Evolutionary conservation across 2,797 vertebrate genomes (phyloP), one percentile per base, ranked within the genome.

Genomic region (Microctenopoma steveboyesi): DNA sequence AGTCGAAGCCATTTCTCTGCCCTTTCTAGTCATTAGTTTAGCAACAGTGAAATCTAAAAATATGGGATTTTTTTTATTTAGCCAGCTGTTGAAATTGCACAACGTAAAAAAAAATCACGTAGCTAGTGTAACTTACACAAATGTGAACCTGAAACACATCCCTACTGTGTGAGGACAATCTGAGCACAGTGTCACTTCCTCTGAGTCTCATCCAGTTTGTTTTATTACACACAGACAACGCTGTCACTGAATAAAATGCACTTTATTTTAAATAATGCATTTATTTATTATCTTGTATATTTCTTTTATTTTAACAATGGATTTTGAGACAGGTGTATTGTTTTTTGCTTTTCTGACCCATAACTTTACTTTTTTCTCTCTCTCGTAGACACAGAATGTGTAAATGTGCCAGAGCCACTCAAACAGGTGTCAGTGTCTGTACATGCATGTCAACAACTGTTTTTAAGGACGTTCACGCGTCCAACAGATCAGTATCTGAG

Each of bases 131-230:
- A 53, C 27, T 15, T 39, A 15, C 7, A n/a, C 2, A 66, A 63
- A 25, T 62, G 65, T 51, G 13, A 3, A 47, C 4, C 22, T n/a
- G 16, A 47, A 40, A 12, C 5, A 14, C 14, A 42, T 18, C 13
- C 30, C 33, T 45, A 10, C 8, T 18, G 27, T 0, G 9, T 40
- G 1, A 57, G 33, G 6, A 47, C 2, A n/a, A 1, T 37, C 64
- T 14, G 16, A 30, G 16, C 3, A 37, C 15, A 52, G 12, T 65
- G 46, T 63, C n/a, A 27, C 49, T 76, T 76, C 74, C 50, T 69
- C 16, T 70, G 14, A 11, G 10, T 25, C 16, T 15, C 30, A 33
- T 33, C 30, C 30, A 33, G 30, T 33, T 14, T 35, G n/a, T 37
- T 37, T 47, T 11, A 7, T 59, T 16, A 59, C 11, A 37, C 18